Conservation (phyloP, 1,140 invertebrate genomes). For the Cotesia glomerata region DNA sequence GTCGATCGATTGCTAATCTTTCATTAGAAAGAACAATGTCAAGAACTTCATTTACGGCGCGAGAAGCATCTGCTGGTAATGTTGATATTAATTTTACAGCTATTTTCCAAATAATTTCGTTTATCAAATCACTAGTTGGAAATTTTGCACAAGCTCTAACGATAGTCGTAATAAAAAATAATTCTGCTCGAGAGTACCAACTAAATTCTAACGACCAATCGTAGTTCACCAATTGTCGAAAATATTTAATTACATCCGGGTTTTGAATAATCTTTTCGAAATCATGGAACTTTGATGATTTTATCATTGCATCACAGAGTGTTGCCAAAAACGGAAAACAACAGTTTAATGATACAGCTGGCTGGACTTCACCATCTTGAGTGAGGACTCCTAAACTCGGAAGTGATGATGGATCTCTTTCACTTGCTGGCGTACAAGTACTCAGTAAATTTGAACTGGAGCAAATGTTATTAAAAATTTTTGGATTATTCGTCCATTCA, state of each 20-base stretch:
- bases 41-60: conserved; percentile 41
- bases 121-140: not conserved
- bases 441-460: conserved; percentile 55
- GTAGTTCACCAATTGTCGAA: conserved; percentile 39
- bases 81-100: conserved; percentile 54
- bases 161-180: conserved; percentile 45
- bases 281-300: conserved; percentile 29
- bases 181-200: conserved; percentile 56
- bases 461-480: conserved; percentile 46
- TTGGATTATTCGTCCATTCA: conserved; percentile 41
- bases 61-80: conserved; percentile 45
- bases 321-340: conserved; percentile 48
- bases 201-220: conserved; percentile 54
- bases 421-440: conserved; percentile 21
- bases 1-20: conserved; percentile 35
- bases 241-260: conserved; percentile 45
- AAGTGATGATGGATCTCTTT: conserved; percentile 50
- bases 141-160: conserved; percentile 38
- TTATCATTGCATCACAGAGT: conserved; percentile 37
- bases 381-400: conserved; percentile 49
- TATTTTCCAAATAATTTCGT: conserved; percentile 48
- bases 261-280: conserved; percentile 39
- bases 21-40: conserved; percentile 41
- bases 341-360: conserved; percentile 45
- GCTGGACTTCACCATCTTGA: conserved; percentile 51